Conservation (phyloP, 2,797 vertebrate genomes). For the Sitta carolinensis region DNA sequence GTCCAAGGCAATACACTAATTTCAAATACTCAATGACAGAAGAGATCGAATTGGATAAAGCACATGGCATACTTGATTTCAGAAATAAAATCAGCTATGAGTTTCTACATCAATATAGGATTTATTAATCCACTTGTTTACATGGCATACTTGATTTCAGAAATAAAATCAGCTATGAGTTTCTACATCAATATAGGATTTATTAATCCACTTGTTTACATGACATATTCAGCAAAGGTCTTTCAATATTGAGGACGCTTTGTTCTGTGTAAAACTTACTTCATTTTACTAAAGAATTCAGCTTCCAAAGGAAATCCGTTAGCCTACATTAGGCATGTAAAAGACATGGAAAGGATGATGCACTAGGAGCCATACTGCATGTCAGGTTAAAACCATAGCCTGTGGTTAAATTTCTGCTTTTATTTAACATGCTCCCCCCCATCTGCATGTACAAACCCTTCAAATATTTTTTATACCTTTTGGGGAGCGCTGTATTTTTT, state of each 20-base stretch:
- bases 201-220: background rate
- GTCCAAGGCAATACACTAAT: background rate
- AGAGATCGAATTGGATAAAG: background rate
- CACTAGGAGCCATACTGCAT: background rate
- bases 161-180: background rate
- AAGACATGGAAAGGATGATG: background rate
- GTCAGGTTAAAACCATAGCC: background rate
- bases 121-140: background rate
- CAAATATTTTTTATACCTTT: background rate
- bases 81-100: background rate
- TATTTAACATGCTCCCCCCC: background rate
- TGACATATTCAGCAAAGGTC: background rate
- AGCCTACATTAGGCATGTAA: background rate
- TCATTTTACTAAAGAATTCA: background rate
- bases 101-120: background rate
- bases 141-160: background rate
- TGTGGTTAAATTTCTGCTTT: background rate
- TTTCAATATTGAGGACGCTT: background rate
- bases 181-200: background rate
- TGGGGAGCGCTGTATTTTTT: background rate
- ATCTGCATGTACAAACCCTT: rapidly evolving
- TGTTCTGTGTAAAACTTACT: background rate
- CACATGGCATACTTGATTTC: background rate
- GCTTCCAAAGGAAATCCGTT: background rate
- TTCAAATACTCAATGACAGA: background rate